Evolutionary conservation across 2,888 invertebrate genomes (phyloP).

Genomic region (Choreutis nemorana): DNA sequence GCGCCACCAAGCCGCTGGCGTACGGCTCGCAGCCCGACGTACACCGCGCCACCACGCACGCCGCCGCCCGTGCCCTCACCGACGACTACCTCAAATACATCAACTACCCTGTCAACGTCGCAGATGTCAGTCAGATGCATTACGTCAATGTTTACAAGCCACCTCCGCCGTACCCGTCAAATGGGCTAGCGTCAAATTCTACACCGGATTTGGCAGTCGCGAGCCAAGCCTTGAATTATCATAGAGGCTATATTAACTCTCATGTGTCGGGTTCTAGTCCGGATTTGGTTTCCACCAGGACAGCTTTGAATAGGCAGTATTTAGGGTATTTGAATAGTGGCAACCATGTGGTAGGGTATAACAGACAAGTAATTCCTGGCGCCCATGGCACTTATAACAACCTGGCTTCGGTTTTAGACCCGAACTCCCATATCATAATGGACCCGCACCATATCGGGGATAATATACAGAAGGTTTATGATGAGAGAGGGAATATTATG

Average conservation of each 20-base stretch:
- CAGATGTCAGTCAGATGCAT: conserved; percentile 57
- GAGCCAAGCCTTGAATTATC: conserved; percentile 65
- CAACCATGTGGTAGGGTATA: conserved; percentile 35
- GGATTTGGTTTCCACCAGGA: conserved; percentile 77
- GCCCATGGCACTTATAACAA: conserved; percentile 79
- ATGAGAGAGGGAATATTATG: conserved; percentile 70
- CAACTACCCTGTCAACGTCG: conserved; percentile 47
- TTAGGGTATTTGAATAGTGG: conserved; percentile 40
- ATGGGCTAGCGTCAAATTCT: conserved; percentile 80
- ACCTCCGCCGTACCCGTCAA: conserved; percentile 85
- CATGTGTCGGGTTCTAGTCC: conserved; percentile 81
- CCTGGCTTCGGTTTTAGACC: conserved; percentile 68
- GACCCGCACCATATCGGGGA: conserved; percentile 62
- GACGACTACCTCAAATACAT: conserved; percentile 42
- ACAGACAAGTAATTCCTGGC: conserved; percentile 34
- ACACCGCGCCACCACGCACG: conserved; percentile 58
- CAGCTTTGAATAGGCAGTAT: conserved; percentile 63
- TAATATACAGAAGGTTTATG: conserved; percentile 69
- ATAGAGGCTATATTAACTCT: conserved; percentile 49
- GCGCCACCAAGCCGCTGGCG: conserved; percentile 57
- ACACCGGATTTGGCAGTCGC: conserved; percentile 85
- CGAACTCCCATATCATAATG: conserved; percentile 59
- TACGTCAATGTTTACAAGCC: conserved; percentile 79
- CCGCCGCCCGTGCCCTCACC: conserved; percentile 27
- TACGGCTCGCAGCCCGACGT: conserved; percentile 78